These are phyloP conservation scores for Carabus problematicus DNA, from an alignment of 2,888 invertebrate species.

Conservation along the genomic window DNA sequence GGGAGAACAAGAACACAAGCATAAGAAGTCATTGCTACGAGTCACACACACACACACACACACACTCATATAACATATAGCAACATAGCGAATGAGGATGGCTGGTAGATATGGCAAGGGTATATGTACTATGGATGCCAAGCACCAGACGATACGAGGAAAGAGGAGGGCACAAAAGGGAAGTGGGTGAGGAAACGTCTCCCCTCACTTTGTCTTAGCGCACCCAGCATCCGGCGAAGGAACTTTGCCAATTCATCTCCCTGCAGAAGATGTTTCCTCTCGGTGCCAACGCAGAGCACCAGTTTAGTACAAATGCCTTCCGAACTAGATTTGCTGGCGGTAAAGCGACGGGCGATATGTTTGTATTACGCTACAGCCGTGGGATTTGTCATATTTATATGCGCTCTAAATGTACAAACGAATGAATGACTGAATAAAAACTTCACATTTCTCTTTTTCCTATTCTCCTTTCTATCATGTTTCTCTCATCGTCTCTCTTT, in stretches of 20 bases:
- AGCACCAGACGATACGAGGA: not conserved
- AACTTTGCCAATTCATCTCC: constrained; percentile 58
- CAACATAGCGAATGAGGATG: not conserved
- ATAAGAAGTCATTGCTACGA: constrained; percentile 6
- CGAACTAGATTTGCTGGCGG: constrained; percentile 58
- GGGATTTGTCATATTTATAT: constrained; percentile 53
- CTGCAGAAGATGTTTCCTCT: constrained; percentile 57
- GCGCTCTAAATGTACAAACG: constrained; percentile 43
- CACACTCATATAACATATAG: constrained; percentile 24
- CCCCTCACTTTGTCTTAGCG: constrained; percentile 57
- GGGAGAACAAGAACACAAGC: constrained; percentile 17
- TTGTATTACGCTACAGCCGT: constrained; percentile 54
- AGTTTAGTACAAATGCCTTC: constrained; percentile 59
- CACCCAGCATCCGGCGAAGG: constrained; percentile 55
- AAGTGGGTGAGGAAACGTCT: constrained; percentile 41
- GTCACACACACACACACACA: not conserved
- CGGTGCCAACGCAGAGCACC: constrained; percentile 48
- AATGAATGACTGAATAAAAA: not conserved
- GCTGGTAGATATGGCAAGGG: not conserved
- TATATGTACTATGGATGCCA: constrained; percentile 1
- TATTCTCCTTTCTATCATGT: no score
- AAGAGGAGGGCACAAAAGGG: not conserved
- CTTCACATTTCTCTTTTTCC: constrained; percentile 6
- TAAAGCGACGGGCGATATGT: constrained; percentile 57
- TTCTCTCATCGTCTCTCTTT: no score